phyloP scores from a whole-genome alignment of 2,888 invertebrate genomes.

The Branchipolynoe longqiensis region DNA sequence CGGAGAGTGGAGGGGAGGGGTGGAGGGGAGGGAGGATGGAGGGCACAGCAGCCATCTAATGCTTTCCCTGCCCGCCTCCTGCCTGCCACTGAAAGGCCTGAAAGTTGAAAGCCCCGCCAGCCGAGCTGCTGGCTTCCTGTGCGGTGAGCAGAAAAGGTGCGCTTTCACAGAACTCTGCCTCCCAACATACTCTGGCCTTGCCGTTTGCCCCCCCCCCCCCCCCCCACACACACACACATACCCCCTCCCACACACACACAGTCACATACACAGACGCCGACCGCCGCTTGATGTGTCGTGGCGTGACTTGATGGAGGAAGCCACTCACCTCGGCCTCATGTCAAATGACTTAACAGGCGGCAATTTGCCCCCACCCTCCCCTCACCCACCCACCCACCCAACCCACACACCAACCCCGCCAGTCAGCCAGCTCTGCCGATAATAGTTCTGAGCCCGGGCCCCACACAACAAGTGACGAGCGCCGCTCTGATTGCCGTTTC shows the following conservation, averaged over 20 bases:
- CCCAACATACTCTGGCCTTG: conserved; percentile 4
- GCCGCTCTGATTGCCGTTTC: conserved; percentile 8
- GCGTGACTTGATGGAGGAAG: conserved; percentile 20
- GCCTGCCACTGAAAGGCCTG: conserved; percentile 15
- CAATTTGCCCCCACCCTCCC: conserved; percentile 11
- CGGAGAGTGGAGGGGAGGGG: background rate
- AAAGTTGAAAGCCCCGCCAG: conserved; percentile 20
- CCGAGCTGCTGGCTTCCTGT: conserved; percentile 1
- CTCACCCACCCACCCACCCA: background rate
- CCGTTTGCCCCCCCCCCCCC: background rate
- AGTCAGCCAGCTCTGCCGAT: background rate
- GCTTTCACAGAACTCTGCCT: background rate
- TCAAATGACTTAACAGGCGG: conserved; percentile 31
- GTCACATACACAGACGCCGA: background rate
- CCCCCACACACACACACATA: background rate
- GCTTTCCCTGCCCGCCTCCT: conserved; percentile 8
- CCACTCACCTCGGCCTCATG: conserved; percentile 5
- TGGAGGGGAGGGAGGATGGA: background rate
- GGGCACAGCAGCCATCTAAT: conserved; percentile 10
- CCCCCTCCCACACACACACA: background rate
- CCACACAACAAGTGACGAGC: conserved; percentile 54
- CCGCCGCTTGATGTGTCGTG: conserved; percentile 3
- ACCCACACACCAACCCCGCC: background rate
- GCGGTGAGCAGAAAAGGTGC: conserved; percentile 34
- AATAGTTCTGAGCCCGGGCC: background rate